phyloP scores from a whole-genome alignment of 2,113 vertebrate genomes.

The Pollimyrus isidori region DNA sequence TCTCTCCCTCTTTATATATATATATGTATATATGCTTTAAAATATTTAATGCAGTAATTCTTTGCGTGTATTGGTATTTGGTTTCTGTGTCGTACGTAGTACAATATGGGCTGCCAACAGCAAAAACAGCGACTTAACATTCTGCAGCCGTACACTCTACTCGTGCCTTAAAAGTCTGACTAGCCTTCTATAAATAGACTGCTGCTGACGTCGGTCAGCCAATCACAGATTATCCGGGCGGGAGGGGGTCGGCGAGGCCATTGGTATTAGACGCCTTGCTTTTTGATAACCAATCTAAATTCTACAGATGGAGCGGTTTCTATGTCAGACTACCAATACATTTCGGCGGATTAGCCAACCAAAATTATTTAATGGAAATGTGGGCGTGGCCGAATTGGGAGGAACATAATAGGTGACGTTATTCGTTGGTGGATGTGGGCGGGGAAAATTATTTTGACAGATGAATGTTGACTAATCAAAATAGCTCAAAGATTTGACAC shows the following conservation, averaged over 20 bases:
- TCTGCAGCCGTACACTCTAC: constrained; percentile 34
- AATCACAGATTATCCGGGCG: constrained; percentile 47
- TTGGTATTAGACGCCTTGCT: constrained; percentile 19
- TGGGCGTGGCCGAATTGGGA: constrained; percentile 20
- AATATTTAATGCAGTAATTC: background rate
- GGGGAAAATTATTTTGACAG: constrained; percentile 31
- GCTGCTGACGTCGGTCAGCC: constrained; percentile 49
- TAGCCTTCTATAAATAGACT: constrained; percentile 63
- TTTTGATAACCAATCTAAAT: constrained; percentile 23
- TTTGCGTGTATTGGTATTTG: background rate
- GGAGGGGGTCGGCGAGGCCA: constrained; percentile 34
- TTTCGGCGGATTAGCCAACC: constrained; percentile 8
- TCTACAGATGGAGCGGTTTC: constrained; percentile 21
- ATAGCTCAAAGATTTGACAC: constrained; percentile 27
- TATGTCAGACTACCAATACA: constrained; percentile 15
- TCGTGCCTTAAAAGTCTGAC: constrained; percentile 50
- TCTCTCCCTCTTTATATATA: too few relatives aligned
- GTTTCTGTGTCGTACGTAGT: background rate
- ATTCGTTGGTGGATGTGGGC: constrained; percentile 38
- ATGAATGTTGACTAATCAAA: constrained; percentile 39
- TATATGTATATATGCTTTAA: background rate
- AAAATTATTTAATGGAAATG: constrained; percentile 14
- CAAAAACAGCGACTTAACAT: constrained; percentile 31
- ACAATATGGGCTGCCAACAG: background rate
- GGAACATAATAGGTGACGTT: constrained; percentile 37